These are phyloP conservation scores for Dermolepida albohirtum DNA, from an alignment of 2,888 invertebrate species.

Conservation along the genomic window DNA sequence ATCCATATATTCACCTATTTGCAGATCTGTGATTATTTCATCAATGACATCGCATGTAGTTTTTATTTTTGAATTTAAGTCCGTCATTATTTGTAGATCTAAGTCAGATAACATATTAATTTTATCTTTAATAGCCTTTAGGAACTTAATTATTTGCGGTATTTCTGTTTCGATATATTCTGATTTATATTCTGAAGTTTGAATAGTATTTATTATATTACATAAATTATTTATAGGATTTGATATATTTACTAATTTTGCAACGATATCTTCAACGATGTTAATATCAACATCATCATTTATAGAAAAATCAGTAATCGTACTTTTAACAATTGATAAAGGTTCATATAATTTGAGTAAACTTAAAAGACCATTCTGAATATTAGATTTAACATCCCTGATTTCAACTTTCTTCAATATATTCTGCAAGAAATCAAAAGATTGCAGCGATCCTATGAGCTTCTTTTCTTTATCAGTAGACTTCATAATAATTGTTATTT, in stretches of 20 bases:
- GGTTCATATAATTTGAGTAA: constrained; percentile 38
- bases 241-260: not conserved
- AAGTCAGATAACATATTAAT: not conserved
- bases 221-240: not conserved
- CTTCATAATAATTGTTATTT: constrained; percentile 18
- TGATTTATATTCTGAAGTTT: not conserved
- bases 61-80: not conserved
- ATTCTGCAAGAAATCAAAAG: constrained; percentile 33
- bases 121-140: constrained; percentile 5
- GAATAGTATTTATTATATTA: not conserved
- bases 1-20: constrained; percentile 7
- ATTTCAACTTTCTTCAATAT: constrained; percentile 10
- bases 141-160: not conserved
- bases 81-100: not conserved
- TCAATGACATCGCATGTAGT: not conserved
- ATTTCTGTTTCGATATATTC: not conserved
- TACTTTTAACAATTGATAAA: not conserved
- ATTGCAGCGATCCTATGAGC: constrained; percentile 14
- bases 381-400: constrained; percentile 9
- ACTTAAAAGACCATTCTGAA: constrained; percentile 29
- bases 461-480: constrained; percentile 28
- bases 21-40: constrained; percentile 7
- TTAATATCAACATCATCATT: constrained; percentile 4
- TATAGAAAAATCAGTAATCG: not conserved
- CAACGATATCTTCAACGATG: constrained; percentile 1